Evolutionary conservation across 2,888 invertebrate species (phyloP).

Genomic region (Chymomyza amoena): DNA sequence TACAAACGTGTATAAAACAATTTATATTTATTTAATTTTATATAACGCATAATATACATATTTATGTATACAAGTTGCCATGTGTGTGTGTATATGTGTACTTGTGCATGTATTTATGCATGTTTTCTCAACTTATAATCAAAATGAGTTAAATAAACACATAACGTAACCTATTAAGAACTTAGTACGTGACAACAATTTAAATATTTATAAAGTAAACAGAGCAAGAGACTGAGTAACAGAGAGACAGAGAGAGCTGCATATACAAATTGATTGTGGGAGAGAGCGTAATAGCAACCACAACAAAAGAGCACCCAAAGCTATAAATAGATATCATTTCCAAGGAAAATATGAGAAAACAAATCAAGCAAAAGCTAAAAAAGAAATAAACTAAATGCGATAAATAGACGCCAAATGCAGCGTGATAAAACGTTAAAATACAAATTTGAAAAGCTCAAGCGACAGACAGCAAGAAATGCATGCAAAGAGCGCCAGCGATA

Average conservation of each 20-base stretch:
- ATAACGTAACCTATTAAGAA: constrained; percentile 73
- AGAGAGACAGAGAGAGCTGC: background rate
- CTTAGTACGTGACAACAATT: constrained; percentile 72
- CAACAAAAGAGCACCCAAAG: background rate
- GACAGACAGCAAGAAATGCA: background rate
- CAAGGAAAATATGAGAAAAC: constrained; percentile 58
- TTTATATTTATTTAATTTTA: background rate
- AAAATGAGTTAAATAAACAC: constrained; percentile 72
- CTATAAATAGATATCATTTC: constrained; percentile 65
- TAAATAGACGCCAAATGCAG: constrained; percentile 29
- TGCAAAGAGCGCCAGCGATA: constrained; percentile 18
- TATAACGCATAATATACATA: background rate
- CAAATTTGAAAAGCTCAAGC: constrained; percentile 32
- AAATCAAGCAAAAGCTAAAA: constrained; percentile 50
- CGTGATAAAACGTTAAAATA: constrained; percentile 66
- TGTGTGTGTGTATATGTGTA: constrained; percentile 30
- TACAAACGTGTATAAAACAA: background rate
- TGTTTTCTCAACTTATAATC: constrained; percentile 61
- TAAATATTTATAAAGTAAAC: constrained; percentile 72
- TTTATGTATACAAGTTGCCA: background rate
- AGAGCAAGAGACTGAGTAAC: constrained; percentile 15
- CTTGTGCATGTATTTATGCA: constrained; percentile 45
- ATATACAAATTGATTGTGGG: constrained; percentile 4
- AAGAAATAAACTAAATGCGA: constrained; percentile 43
- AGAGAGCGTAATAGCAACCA: background rate